Percentiles rank a stretch among this genome's conserved stretches.
These are phyloP conservation scores for Paguma larvata DNA, from an alignment of 2,797 vertebrate genomes.

Conservation along the genomic window DNA sequence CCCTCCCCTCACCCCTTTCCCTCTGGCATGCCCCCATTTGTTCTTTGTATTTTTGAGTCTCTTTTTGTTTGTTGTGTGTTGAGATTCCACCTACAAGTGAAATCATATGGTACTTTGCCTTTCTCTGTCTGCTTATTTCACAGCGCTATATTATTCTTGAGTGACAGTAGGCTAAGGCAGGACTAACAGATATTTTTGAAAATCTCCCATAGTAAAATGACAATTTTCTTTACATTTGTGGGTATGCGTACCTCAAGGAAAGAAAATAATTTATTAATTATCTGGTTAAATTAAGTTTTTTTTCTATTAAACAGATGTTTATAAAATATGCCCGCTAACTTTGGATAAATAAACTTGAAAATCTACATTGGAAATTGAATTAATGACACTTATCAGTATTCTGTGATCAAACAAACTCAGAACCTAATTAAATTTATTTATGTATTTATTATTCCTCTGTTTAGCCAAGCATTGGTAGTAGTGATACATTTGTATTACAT, in stretches of 20 bases:
- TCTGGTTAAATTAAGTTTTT: constrained; percentile 46
- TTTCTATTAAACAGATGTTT: constrained; percentile 51
- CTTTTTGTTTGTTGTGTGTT: not conserved
- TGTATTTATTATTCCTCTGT: constrained; percentile 75
- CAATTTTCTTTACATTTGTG: constrained; percentile 6
- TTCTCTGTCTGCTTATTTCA: not conserved
- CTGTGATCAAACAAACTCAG: constrained; percentile 77
- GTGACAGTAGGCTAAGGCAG: not conserved
- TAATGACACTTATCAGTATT: constrained; percentile 65
- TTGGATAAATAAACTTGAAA: constrained; percentile 70
- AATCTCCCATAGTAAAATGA: not conserved
- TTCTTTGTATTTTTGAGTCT: not conserved
- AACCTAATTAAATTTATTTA: constrained; percentile 79
- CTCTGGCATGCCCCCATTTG: not conserved
- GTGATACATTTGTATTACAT: constrained; percentile 69
- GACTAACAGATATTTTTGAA: not conserved
- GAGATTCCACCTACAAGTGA: not conserved
- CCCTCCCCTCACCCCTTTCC: not conserved
- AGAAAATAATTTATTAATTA: constrained; percentile 59
- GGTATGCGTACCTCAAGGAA: constrained; percentile 5
- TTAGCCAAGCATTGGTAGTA: constrained; percentile 21
- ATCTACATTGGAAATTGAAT: constrained; percentile 69
- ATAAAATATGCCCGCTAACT: constrained; percentile 59
- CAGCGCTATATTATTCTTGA: not conserved
- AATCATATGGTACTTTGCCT: not conserved